These are phyloP conservation scores for Porites lutea DNA, from an alignment of 64 coral and sea anemone species.

Conservation along the genomic window DNA sequence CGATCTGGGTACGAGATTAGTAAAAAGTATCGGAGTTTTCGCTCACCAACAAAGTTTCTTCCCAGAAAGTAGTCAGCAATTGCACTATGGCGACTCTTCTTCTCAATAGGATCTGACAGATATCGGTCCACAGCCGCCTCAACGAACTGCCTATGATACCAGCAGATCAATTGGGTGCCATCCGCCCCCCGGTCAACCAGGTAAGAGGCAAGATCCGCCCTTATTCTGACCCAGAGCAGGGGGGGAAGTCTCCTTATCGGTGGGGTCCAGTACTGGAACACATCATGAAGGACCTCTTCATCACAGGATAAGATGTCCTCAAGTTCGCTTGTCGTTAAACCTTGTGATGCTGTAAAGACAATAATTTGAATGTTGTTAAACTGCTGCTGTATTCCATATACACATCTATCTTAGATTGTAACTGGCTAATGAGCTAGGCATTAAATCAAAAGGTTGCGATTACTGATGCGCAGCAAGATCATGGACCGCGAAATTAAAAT, in stretches of 20 bases:
- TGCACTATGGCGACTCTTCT: slow-evolving; percentile 56
- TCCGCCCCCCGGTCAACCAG: slow-evolving; percentile 83
- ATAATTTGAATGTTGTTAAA: no score
- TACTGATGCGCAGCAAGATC: no score
- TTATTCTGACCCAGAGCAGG: slow-evolving; percentile 85
- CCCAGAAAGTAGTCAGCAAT: slow-evolving; percentile 93
- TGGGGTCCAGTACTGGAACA: slow-evolving; percentile 95
- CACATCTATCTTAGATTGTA: no score
- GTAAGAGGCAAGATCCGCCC: slow-evolving; percentile 83
- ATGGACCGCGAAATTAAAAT: no score
- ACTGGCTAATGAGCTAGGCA: no score
- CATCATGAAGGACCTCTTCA: slow-evolving; percentile 81
- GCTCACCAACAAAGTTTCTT: slow-evolving; percentile 67
- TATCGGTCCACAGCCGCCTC: slow-evolving; percentile 79
- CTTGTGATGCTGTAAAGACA: slow-evolving; percentile 54
- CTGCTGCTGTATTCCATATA: no score
- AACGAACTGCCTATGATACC: slow-evolving; percentile 90
- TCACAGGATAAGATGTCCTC: slow-evolving; percentile 91
- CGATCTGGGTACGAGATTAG: not conserved
- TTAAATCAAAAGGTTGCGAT: no score
- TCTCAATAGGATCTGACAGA: slow-evolving; percentile 68
- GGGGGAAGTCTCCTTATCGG: slow-evolving; percentile 89
- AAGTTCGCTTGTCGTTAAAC: slow-evolving; percentile 79
- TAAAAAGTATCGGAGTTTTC: not conserved
- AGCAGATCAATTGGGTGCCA: slow-evolving; percentile 72